These are phyloP conservation scores for Bellardia bayeri DNA, from an alignment of 2,888 invertebrate species.

Conservation along the genomic window DNA sequence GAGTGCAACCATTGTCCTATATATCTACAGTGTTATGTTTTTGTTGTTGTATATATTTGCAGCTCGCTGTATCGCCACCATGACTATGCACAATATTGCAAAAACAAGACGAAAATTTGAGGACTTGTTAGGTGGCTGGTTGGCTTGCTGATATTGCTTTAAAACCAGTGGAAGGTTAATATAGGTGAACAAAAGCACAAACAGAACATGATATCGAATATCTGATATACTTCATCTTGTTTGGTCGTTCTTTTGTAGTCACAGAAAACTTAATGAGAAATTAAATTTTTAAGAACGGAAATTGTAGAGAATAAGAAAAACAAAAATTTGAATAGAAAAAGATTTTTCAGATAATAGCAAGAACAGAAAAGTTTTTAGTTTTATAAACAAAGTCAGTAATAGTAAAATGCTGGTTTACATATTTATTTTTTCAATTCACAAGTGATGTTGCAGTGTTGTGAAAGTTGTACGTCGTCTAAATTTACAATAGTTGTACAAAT, in stretches of 20 bases:
- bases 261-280: constrained; percentile 2
- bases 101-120: constrained; percentile 12
- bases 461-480: no score
- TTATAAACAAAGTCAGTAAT: no score
- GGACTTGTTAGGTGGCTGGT: constrained; percentile 16
- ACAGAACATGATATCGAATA: constrained; percentile 10
- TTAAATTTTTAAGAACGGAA: background rate
- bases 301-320: background rate
- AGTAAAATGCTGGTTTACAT: no score
- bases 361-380: no score
- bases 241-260: background rate
- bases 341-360: no score
- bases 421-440: no score
- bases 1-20: constrained; percentile 73
- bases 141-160: constrained; percentile 9
- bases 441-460: no score
- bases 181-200: constrained; percentile 7
- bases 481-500: no score
- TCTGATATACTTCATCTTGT: background rate
- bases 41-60: constrained; percentile 20
- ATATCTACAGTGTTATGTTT: constrained; percentile 45
- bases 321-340: background rate
- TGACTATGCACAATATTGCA: constrained; percentile 12
- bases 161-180: constrained; percentile 23
- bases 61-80: constrained; percentile 23